Conservation (phyloP, 2,797 vertebrate genomes). For the Erethizon dorsatum region DNA sequence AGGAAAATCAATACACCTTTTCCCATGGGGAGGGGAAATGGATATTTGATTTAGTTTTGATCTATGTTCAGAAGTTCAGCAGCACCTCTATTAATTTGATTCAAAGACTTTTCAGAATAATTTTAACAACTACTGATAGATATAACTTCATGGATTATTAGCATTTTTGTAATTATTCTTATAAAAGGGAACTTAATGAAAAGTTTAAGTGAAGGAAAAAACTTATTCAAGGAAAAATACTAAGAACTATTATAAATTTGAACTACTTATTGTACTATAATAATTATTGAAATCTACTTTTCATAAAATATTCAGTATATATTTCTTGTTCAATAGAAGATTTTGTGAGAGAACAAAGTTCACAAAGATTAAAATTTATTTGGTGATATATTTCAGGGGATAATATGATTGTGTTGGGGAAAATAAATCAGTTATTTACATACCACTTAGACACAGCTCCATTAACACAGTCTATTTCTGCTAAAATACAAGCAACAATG, state of each 20-base stretch:
- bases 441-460: neutral
- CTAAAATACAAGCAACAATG: neutral
- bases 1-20: slow-evolving; percentile 35
- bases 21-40: neutral
- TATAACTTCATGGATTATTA: neutral
- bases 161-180: neutral
- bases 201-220: neutral
- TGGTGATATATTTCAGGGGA: neutral
- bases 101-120: slow-evolving; percentile 41
- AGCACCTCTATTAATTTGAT: slow-evolving; percentile 21
- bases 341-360: slow-evolving; percentile 33
- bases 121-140: neutral
- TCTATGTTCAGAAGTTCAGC: slow-evolving; percentile 15
- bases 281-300: neutral
- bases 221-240: neutral
- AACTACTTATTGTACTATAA: neutral
- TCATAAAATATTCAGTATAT: neutral
- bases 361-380: slow-evolving; percentile 18
- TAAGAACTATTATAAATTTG: neutral
- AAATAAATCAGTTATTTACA: neutral
- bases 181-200: neutral
- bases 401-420: neutral
- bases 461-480: neutral
- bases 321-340: neutral
- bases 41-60: slow-evolving; percentile 61